Evolutionary conservation across 2,113 vertebrate genomes (phyloP).

Genomic region (Tinamus guttatus): DNA sequence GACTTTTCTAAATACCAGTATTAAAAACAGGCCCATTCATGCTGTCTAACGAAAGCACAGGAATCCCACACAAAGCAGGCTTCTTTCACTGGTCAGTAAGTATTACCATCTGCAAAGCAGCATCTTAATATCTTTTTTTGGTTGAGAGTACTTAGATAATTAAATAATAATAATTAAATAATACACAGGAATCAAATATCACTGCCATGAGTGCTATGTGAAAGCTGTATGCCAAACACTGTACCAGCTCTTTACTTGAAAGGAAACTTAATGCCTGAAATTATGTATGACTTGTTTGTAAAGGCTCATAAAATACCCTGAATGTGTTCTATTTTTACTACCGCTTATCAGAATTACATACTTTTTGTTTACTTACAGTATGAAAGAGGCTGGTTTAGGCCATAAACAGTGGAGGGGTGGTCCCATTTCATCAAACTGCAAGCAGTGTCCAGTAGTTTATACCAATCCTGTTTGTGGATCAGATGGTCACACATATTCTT

Average conservation of each 20-base stretch:
- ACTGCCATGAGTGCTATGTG: background rate
- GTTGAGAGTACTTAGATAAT: background rate
- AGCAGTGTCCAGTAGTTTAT: constrained; percentile 88
- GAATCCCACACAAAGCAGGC: background rate
- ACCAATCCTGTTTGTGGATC: constrained; percentile 91
- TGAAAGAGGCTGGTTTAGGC: constrained; percentile 87
- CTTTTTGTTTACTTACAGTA: constrained; percentile 79
- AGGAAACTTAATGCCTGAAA: background rate
- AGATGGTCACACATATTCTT: constrained; percentile 92
- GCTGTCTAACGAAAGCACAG: background rate
- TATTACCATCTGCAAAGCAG: background rate
- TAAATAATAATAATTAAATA: background rate
- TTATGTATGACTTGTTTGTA: constrained; percentile 27
- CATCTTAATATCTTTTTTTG: background rate
- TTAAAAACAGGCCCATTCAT: background rate
- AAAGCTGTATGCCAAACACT: background rate
- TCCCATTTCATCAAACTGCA: constrained; percentile 85
- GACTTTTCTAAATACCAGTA: background rate
- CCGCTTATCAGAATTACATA: constrained; percentile 56
- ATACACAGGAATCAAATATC: background rate
- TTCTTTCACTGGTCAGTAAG: background rate
- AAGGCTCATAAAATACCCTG: constrained; percentile 48
- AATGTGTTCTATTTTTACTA: constrained; percentile 42
- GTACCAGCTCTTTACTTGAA: background rate
- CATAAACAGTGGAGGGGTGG: constrained; percentile 84